These are phyloP conservation scores for Cepphus grylle DNA, from an alignment of 2,113 vertebrate species.

Conservation along the genomic window DNA sequence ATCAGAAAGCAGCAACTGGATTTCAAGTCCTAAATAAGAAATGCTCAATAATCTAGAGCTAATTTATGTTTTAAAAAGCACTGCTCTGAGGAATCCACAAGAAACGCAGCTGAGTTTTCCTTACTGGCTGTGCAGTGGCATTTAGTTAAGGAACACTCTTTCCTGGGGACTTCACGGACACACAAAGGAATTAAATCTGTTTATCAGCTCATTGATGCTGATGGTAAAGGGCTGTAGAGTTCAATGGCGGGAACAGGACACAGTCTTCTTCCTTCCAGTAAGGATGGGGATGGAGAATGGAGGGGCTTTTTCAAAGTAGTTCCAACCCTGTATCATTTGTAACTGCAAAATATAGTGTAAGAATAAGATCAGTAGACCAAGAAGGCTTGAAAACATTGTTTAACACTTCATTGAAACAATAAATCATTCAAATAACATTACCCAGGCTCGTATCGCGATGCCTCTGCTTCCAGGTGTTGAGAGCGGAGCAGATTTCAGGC, in stretches of 20 bases:
- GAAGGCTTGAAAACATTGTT: background rate
- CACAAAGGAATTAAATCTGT: background rate
- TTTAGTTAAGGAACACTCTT: background rate
- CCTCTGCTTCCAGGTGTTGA: background rate
- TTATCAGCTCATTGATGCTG: background rate
- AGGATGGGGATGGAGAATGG: background rate
- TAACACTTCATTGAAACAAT: background rate
- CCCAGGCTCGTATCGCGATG: background rate
- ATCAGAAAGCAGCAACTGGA: background rate
- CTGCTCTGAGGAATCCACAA: background rate
- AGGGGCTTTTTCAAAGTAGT: background rate
- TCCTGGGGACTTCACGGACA: background rate
- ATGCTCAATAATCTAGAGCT: background rate
- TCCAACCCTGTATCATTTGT: fast-evolving
- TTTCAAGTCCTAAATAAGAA: background rate
- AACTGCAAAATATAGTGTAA: background rate
- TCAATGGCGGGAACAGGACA: background rate
- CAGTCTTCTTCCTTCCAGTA: background rate
- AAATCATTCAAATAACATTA: background rate
- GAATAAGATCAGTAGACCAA: background rate
- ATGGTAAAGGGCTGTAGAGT: background rate
- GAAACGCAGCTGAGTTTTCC: background rate
- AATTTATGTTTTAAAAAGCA: background rate
- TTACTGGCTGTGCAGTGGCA: background rate
- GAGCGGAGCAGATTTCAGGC: fast-evolving